phyloP scores from a whole-genome alignment of 2,888 invertebrate genomes.

The Biston betularia region DNA sequence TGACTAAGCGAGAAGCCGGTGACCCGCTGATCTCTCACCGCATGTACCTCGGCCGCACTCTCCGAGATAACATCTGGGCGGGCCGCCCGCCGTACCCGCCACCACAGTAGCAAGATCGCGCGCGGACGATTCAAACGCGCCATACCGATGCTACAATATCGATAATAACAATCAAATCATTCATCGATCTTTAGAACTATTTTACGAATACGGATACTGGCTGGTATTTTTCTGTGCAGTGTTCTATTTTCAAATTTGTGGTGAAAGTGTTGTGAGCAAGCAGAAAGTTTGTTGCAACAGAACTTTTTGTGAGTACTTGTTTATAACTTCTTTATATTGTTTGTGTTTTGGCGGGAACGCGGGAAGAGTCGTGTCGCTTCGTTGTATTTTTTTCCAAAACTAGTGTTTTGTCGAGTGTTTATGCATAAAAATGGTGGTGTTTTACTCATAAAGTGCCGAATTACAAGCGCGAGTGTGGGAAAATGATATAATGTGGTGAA shows the following conservation, averaged over 20 bases:
- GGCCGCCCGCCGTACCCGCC: conserved; percentile 64
- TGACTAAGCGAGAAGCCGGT: background rate
- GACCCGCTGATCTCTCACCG: conserved; percentile 40
- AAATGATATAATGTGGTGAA: no score
- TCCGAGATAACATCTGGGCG: conserved; percentile 77
- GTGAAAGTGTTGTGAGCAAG: conserved; percentile 46
- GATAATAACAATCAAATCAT: conserved; percentile 30
- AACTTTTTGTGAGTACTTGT: conserved; percentile 57
- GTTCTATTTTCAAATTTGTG: conserved; percentile 48
- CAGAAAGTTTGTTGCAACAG: conserved; percentile 53
- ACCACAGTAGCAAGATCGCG: conserved; percentile 65
- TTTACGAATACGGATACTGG: conserved; percentile 43
- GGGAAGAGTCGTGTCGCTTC: no score
- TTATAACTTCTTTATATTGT: conserved; percentile 1
- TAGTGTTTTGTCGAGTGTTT: no score
- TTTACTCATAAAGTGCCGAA: no score
- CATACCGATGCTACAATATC: conserved; percentile 33
- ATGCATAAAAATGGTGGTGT: no score
- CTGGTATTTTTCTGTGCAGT: conserved; percentile 34
- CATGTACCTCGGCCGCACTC: conserved; percentile 43
- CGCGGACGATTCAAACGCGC: conserved; percentile 65
- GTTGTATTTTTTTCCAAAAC: no score
- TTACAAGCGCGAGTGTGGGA: no score
- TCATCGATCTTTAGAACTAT: conserved; percentile 31
- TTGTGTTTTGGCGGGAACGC: no score